Conservation (phyloP, 2,888 invertebrate species). For the Acrobasis consociella region DNA sequence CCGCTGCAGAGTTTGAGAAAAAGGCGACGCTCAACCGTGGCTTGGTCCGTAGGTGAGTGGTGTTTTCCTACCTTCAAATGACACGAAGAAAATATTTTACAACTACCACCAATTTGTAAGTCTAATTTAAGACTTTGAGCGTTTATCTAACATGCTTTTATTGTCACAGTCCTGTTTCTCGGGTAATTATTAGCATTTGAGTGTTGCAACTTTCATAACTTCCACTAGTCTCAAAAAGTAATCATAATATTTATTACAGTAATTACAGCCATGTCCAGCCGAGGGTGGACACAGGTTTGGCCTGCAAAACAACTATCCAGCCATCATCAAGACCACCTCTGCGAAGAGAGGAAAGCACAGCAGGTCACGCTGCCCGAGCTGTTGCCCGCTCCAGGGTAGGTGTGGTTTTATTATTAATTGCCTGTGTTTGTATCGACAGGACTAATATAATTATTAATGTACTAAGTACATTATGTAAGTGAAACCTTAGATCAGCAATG, state of each 20-base stretch:
- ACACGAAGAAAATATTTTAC: not conserved
- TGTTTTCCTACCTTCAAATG: conserved; percentile 23
- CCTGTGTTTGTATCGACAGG: not conserved
- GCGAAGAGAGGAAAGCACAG: conserved; percentile 73
- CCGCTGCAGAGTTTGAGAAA: conserved; percentile 66
- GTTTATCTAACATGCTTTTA: no score
- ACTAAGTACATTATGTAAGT: no score
- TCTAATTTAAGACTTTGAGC: no score
- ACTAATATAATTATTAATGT: no score
- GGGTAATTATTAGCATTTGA: not conserved
- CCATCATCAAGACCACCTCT: conserved; percentile 61
- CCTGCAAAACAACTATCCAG: conserved; percentile 47
- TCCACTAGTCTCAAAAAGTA: not conserved
- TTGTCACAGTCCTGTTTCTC: no score
- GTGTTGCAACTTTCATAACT: not conserved
- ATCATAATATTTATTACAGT: not conserved
- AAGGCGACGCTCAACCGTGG: conserved; percentile 53
- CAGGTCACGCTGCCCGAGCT: conserved; percentile 60
- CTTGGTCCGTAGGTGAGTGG: conserved; percentile 51
- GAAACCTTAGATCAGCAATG: no score
- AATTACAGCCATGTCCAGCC: conserved; percentile 76
- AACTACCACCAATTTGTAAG: not conserved
- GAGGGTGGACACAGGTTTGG: conserved; percentile 70
- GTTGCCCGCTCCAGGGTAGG: conserved; percentile 57
- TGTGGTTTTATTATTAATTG: not conserved